Evolutionary conservation across 92 coral and sea anemone species (phyloP).

Genomic region (Phenganax stokvisi): DNA sequence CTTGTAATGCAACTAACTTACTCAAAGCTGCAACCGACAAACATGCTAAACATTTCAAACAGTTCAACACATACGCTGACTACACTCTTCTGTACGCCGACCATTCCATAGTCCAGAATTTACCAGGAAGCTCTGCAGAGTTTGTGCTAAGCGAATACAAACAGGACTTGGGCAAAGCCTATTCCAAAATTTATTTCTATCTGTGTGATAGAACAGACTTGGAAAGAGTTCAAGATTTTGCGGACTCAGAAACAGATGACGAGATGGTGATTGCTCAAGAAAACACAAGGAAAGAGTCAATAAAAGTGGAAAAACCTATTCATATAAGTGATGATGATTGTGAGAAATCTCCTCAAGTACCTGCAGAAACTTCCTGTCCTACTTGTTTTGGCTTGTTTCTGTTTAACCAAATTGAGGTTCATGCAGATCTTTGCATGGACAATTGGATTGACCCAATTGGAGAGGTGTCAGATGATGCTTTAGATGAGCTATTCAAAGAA

Average conservation of each 20-base stretch:
- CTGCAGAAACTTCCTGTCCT: conserved; percentile 37
- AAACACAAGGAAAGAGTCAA: background rate
- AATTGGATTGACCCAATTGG: conserved; percentile 55
- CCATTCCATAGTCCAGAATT: background rate
- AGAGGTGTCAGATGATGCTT: conserved; percentile 38
- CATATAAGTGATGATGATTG: conserved; percentile 17
- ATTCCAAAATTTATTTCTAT: conserved; percentile 8
- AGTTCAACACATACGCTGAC: conserved; percentile 6
- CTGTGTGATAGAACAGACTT: conserved; percentile 14
- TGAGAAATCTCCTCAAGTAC: background rate
- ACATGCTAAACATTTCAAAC: conserved; percentile 13
- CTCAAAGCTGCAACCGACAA: conserved; percentile 8
- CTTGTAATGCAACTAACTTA: background rate
- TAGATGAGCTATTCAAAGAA: conserved; percentile 18
- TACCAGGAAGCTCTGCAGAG: background rate
- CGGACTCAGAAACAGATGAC: background rate
- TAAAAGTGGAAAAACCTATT: conserved; percentile 6
- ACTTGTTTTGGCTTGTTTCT: conserved; percentile 49
- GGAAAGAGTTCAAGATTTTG: conserved; percentile 4
- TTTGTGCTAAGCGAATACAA: conserved; percentile 4
- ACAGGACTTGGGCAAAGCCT: conserved; percentile 3
- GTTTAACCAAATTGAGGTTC: conserved; percentile 51
- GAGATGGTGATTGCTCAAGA: background rate
- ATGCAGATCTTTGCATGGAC: conserved; percentile 54
- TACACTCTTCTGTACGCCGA: conserved; percentile 8